Evolutionary conservation across 1,140 invertebrate species (phyloP).

Genomic region (Acromyrmex echinatior): DNA sequence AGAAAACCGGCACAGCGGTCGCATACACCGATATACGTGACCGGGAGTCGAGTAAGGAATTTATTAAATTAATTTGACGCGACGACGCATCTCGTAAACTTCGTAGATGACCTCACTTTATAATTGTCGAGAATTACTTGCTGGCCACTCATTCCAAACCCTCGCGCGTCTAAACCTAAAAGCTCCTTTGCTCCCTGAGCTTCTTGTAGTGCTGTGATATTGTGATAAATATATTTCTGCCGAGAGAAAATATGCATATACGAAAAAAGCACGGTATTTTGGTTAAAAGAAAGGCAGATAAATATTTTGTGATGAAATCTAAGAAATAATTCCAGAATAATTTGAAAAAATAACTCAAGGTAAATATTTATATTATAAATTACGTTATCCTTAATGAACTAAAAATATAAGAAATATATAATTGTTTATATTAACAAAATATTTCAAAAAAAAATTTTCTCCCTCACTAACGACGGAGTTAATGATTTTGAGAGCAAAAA

Average conservation of each 20-base stretch:
- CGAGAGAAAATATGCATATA: background rate
- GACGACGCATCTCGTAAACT: constrained; percentile 86
- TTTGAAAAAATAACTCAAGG: background rate
- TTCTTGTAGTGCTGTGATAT: constrained; percentile 24
- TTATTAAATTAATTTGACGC: constrained; percentile 87
- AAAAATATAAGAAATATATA: background rate
- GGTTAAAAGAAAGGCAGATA: background rate
- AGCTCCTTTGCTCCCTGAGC: constrained; percentile 39
- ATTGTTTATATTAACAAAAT: background rate
- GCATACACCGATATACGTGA: constrained; percentile 67
- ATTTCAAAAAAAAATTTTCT: background rate
- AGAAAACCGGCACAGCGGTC: constrained; percentile 54
- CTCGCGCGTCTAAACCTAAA: constrained; percentile 24
- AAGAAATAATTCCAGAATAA: background rate
- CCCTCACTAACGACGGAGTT: background rate
- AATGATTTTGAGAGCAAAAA: background rate
- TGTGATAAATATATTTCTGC: background rate
- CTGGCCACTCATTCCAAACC: constrained; percentile 37
- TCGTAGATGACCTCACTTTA: constrained; percentile 86
- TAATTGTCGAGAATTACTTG: constrained; percentile 86
- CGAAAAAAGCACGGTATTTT: too few relatives aligned
- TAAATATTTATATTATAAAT: background rate
- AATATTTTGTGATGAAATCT: background rate
- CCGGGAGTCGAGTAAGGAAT: constrained; percentile 82
- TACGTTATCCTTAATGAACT: background rate